Percentiles rank a stretch among this genome's conserved stretches.
phyloP scores from a whole-genome alignment of 2,113 vertebrate genomes.

The Cebidichthys violaceus region DNA sequence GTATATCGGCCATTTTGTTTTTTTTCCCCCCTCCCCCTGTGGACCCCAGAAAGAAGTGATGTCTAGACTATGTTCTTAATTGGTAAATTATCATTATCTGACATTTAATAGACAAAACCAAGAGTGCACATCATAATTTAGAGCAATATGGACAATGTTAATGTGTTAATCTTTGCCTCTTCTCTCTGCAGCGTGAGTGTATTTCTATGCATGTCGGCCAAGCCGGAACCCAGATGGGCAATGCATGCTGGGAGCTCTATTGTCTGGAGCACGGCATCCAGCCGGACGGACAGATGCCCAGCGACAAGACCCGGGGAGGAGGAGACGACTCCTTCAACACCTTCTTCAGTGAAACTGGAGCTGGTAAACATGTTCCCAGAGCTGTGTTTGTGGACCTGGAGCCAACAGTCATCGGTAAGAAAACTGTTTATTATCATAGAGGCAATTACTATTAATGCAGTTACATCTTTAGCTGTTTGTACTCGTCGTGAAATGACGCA shows the following conservation, averaged over 20 bases:
- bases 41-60: neutral
- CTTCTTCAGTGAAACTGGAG: constrained; percentile 82
- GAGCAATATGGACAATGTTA: neutral
- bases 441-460: neutral
- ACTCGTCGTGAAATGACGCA: no score
- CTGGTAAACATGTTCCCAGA: constrained; percentile 79
- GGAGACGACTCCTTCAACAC: constrained; percentile 81
- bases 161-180: neutral
- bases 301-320: constrained; percentile 76
- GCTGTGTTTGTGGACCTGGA: constrained; percentile 81
- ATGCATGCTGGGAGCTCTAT: constrained; percentile 92
- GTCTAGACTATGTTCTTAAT: neutral
- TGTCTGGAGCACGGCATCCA: constrained; percentile 92
- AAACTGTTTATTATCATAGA: neutral
- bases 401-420: constrained; percentile 79
- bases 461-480: neutral
- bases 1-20: neutral
- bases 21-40: neutral
- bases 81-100: neutral
- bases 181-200: constrained; percentile 69
- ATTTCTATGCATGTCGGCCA: constrained; percentile 77
- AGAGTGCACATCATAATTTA: neutral
- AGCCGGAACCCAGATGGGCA: constrained; percentile 90
- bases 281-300: constrained; percentile 78
- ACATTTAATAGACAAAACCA: neutral